phyloP scores from a whole-genome alignment of 2,888 invertebrate genomes.

The Julus scanicus region DNA sequence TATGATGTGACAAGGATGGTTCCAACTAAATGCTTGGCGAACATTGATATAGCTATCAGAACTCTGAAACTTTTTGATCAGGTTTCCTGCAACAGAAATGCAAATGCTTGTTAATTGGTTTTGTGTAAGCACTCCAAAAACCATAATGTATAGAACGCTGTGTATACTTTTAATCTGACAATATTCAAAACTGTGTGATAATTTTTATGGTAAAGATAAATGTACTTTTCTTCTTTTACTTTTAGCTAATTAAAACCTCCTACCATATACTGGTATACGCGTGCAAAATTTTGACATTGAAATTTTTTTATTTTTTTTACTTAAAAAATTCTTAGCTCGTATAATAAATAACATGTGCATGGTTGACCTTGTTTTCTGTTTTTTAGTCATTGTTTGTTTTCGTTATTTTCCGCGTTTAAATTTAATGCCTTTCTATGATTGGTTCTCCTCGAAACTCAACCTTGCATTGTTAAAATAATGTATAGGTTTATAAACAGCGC shows the following conservation, averaged over 20 bases:
- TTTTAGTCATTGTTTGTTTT: constrained; percentile 38
- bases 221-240: background rate
- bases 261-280: background rate
- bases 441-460: background rate
- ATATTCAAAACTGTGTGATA: too few relatives aligned
- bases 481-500: background rate
- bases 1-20: too few relatives aligned
- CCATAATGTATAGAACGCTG: background rate
- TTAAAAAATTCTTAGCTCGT: background rate
- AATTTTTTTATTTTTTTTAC: background rate
- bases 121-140: background rate
- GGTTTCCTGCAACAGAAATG: too few relatives aligned
- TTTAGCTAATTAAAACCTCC: constrained; percentile 11
- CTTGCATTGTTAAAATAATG: constrained; percentile 45
- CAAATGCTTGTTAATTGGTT: too few relatives aligned
- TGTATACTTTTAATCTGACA: background rate
- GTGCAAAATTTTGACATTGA: constrained; percentile 30
- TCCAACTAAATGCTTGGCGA: too few relatives aligned
- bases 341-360: constrained; percentile 10
- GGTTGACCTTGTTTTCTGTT: constrained; percentile 45
- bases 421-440: constrained; percentile 3
- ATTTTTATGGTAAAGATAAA: background rate
- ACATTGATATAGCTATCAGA: too few relatives aligned
- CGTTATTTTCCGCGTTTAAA: constrained; percentile 45
- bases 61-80: too few relatives aligned